Base-by-base conservation (phyloP, 2,888 invertebrate genomes). In the Trichopoda pennipes region DNA sequence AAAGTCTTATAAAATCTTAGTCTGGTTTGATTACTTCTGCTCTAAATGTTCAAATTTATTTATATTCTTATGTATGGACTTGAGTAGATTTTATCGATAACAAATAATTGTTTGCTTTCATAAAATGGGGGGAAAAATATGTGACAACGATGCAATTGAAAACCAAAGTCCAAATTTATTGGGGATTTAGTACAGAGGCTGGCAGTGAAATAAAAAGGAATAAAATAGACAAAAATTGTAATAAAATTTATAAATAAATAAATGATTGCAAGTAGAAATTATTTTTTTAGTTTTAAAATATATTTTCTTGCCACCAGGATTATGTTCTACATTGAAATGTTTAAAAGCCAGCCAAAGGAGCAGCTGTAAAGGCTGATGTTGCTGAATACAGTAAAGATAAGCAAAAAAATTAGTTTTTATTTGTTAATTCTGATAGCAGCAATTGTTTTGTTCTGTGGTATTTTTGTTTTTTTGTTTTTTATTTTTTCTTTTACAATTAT, bases 101-200 rank as follows among this genome's bases (percentile, higher is more conserved):
- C 32, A 51, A 56, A 49, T 58, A 42, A 42, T 58, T 75, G 16
- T 47, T 35, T 42, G 32, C 55, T 51, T 72, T 61, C 10, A 35
- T 55, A 14, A 47, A n/a, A n/a, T n/a, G 21, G 19, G 17, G 49
- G 61, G 51, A 69, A 53, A 56, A 76, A 60, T 61, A 53, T 8
- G 23, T 38, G 12, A 77, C 76, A 81, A 16, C 19, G 23, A 64
- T 55, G 78, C 66, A 78, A 78, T 75, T 78, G 81, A 81, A 81
- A 77, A 75, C 75, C 70, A 78, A 81, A 78, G 81, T 78, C 74
- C 58, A 64, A 74, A 75, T 81, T 81, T 78, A 81, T 81, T 78
- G 70, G 60, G 70, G 61, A 72, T 73, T 80, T 69, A 68, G 53
- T 16, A 21, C 60, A 69, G 23, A 17, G 12, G 14, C 28, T 35